Evolutionary conservation across 1,140 invertebrate genomes (phyloP).

Genomic region (Apis cerana): DNA sequence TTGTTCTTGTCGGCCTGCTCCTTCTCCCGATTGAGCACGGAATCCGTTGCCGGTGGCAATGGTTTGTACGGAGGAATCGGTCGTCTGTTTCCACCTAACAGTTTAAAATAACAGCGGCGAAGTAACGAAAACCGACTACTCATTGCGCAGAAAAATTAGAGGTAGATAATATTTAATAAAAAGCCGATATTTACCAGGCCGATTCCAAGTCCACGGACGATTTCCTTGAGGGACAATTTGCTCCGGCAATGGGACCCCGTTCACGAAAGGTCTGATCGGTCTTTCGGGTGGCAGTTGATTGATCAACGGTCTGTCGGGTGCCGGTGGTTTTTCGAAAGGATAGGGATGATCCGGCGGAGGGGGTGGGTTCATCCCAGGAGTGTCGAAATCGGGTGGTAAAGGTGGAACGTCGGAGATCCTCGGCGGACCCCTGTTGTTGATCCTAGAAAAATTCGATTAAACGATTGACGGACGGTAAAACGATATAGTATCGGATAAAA

Average conservation of each 20-base stretch:
- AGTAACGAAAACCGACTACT: too few species aligned
- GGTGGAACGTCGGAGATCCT: conserved; percentile 88
- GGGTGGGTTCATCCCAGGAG: conserved; percentile 80
- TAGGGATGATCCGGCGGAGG: conserved; percentile 79
- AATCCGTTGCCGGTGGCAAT: conserved; percentile 71
- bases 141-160: not conserved
- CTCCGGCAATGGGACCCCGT: conserved; percentile 88
- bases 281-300: conserved; percentile 83
- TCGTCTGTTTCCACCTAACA: conserved; percentile 71
- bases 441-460: conserved; percentile 81
- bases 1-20: conserved; percentile 56
- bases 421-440: conserved; percentile 94
- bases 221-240: conserved; percentile 84
- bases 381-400: conserved; percentile 86
- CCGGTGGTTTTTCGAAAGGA: conserved; percentile 79
- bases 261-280: conserved; percentile 83
- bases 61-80: conserved; percentile 83
- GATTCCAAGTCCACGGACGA: conserved; percentile 81
- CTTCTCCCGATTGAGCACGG: conserved; percentile 62
- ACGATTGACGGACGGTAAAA: too few species aligned
- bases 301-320: conserved; percentile 82
- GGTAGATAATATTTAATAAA: not conserved
- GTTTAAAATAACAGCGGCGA: too few species aligned
- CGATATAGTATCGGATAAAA: not conserved
- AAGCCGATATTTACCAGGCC: conserved; percentile 56